Evolutionary conservation across 2,113 vertebrate genomes (phyloP).

Genomic region (Nesoenas mayeri): DNA sequence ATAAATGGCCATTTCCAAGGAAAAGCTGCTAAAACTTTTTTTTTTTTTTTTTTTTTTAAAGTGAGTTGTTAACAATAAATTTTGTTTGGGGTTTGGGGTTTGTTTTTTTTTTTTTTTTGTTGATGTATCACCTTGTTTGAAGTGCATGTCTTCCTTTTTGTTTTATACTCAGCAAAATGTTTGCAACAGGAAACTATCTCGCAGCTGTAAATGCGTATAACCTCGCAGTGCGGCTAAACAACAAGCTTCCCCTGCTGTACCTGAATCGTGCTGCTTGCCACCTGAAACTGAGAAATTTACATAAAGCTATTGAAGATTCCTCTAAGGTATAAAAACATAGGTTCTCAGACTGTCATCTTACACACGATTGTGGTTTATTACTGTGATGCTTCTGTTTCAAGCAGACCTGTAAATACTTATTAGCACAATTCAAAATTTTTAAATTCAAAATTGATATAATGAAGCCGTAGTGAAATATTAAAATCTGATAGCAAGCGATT

Average conservation of each 20-base stretch:
- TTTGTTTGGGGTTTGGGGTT: not conserved
- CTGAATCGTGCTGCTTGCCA: conserved; percentile 95
- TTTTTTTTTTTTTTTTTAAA: not conserved
- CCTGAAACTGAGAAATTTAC: conserved; percentile 89
- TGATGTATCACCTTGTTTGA: not conserved
- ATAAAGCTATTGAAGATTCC: conserved; percentile 91
- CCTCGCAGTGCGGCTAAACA: conserved; percentile 86
- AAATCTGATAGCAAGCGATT: not conserved
- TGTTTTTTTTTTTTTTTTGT: not conserved
- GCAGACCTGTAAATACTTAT: not conserved
- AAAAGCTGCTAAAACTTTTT: not conserved
- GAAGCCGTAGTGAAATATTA: not conserved
- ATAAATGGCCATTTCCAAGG: not conserved
- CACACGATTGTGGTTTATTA: not conserved
- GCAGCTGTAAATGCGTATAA: conserved; percentile 90
- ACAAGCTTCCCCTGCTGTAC: conserved; percentile 80
- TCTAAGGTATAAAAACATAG: conserved; percentile 80
- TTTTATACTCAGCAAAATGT: conserved; percentile 82
- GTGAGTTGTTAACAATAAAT: not conserved
- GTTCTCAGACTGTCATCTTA: not conserved
- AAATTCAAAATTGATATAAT: not conserved
- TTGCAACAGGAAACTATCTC: conserved; percentile 84
- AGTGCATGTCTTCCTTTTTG: not conserved
- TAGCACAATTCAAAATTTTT: not conserved
- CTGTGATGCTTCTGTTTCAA: not conserved